Evolutionary conservation across 92 coral and sea anemone species (phyloP).

Genomic region (Epizoanthus rinbou): DNA sequence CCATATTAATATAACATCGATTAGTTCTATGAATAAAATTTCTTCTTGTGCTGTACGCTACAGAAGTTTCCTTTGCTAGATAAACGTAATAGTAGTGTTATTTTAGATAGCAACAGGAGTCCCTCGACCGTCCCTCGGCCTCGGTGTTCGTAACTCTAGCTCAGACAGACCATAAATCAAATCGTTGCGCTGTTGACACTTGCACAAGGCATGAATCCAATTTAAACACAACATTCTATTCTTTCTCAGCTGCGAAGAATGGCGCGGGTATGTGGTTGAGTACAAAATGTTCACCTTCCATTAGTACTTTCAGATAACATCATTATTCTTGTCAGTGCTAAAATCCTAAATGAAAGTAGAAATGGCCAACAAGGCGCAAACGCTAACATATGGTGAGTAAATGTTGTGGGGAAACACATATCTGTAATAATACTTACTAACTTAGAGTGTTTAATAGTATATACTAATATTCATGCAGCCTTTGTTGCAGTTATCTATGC

Average conservation of each 20-base stretch:
- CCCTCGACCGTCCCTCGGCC: neutral
- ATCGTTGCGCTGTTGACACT: neutral
- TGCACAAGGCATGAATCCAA: conserved; percentile 5
- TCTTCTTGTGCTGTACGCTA: too few relatives aligned
- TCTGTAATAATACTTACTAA: too few relatives aligned
- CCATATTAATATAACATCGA: too few relatives aligned
- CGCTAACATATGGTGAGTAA: conserved; percentile 8
- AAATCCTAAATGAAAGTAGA: neutral
- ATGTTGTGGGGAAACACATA: neutral
- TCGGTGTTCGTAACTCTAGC: neutral
- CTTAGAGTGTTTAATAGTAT: too few relatives aligned
- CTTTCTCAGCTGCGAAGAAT: too few relatives aligned
- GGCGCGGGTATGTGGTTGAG: too few relatives aligned
- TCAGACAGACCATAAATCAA: conserved; percentile 29
- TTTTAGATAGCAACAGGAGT: neutral
- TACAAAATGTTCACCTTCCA: too few relatives aligned
- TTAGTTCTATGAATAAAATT: too few relatives aligned
- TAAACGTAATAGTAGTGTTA: neutral
- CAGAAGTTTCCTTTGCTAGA: neutral
- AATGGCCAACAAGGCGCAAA: neutral
- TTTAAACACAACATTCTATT: neutral
- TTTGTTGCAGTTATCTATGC: too few relatives aligned
- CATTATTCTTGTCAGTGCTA: too few relatives aligned
- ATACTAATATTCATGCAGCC: too few relatives aligned
- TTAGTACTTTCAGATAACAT: too few relatives aligned